Base-by-base conservation (phyloP, 1,140 invertebrate species). In the Microplitis mediator region DNA sequence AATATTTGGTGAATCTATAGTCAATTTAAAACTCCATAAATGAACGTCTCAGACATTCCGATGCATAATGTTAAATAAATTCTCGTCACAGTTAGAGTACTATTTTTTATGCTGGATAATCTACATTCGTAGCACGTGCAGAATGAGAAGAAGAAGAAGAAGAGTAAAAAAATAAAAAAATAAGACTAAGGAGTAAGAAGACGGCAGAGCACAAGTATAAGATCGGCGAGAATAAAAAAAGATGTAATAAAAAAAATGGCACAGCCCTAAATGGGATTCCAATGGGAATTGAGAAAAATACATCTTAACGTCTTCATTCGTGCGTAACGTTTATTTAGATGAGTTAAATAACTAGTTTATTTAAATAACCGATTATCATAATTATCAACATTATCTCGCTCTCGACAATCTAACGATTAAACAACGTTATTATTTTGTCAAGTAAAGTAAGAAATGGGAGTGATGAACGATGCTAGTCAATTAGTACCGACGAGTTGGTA, bases 381-480 rank as follows among this genome's bases (percentile, higher is more conserved):
- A 23, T 23, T 23, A 23, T 23, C 2, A 23, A 23, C 23, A 23
- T 23, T 23, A 23, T 23, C 23, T 23, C 23, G 23, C 23, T 23
- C 23, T 23, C 23, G 23, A 23, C 23, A 23, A 23, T 23, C 23
- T 23, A 23, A 23, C 23, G 2, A 23, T 23, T 23, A 23, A 23
- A 23, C 23, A 23, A 23, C 23, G 23, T 23, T 1, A 23, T 23
- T 1, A 23, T 23, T 23, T 23, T 23, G 70, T 60, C 16, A 60
- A 70, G 72, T 14, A 72, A 75, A 67, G 73, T 73, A 73, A 71
- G 69, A 77, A 79, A 79, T 78, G 75, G 80, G 79, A 84, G 83
- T 85, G 83, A 85, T 85, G 83, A 83, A 86, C 81, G 84, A 86
- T 85, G 83, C 85, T 86, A 86, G 85, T 86, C 85, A 86, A 84